phyloP scores from a whole-genome alignment of 1,140 invertebrate genomes.

The Akabosia matsudoensis region DNA sequence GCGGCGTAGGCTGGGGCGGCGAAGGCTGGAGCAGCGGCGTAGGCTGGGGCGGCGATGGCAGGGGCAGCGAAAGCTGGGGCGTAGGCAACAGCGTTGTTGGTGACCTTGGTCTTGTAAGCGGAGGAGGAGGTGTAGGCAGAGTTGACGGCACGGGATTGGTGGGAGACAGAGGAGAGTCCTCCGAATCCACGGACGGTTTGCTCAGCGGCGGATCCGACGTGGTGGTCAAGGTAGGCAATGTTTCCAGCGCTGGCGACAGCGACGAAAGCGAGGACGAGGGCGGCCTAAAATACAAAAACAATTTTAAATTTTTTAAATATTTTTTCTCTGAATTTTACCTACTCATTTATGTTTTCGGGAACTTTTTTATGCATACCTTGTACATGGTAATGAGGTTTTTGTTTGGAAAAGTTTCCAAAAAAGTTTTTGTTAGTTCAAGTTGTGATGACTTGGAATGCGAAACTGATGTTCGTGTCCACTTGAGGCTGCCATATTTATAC shows the following conservation, averaged over 20 bases:
- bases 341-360: too few species aligned
- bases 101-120: conserved; percentile 23
- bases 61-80: conserved; percentile 18
- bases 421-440: too few species aligned
- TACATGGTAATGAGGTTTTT: too few species aligned
- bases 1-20: background rate
- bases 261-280: background rate
- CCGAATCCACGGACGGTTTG: conserved; percentile 31
- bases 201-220: conserved; percentile 21
- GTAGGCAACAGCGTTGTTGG: conserved; percentile 9
- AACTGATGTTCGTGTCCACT: too few species aligned
- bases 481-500: too few species aligned
- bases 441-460: too few species aligned
- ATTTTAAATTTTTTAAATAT: too few species aligned
- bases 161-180: conserved; percentile 26
- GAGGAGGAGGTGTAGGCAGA: conserved; percentile 17
- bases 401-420: too few species aligned
- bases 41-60: background rate
- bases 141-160: conserved; percentile 23
- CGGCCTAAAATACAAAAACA: too few species aligned
- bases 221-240: background rate
- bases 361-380: too few species aligned
- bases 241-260: background rate
- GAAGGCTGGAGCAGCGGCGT: background rate
- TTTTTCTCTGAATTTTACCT: too few species aligned